Evolutionary conservation across 2,113 vertebrate genomes (phyloP), one percentile per base, ranked within the genome.

Genomic region (Lagopus muta): DNA sequence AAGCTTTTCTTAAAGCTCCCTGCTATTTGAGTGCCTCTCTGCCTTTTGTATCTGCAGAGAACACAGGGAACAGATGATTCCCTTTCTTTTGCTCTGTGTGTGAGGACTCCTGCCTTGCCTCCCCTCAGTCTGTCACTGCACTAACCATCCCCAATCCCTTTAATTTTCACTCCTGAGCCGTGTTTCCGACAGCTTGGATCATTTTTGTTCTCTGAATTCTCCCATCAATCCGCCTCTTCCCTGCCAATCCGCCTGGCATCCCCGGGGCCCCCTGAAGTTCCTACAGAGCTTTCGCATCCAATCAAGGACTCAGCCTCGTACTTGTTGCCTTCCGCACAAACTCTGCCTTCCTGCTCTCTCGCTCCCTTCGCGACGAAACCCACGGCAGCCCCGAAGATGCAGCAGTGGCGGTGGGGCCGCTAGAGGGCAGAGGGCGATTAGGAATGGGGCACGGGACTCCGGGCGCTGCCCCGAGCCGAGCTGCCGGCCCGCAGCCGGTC

Each of bases 401-500:
- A 58, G 55, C 32, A 5, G 10, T 20, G 55, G 32, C 18, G 27
- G 32, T 18, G 67, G 0, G 15, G 19, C 86, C 96, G 7, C 89
- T 92, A 97, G 96, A 55, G 82, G 96, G 95, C 95, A 88, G 30
- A 34, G 71, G 85, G 80, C 43, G 94, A 85, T 64, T 86, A 82
- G 92, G 67, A 95, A 97, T 87, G 40, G 52, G 69, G 70, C 4
- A 2, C 27, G 1, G 30, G 34, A 47, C 18, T 11, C 32, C 32
- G 55, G 55, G 61, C 73, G 24, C 5, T 3, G 69, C 71, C 9
- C 54, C 54, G 0, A 7, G 43, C 20, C 27, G 88, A 43, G 13
- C 4, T 4, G 22, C 21, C 5, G 52, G 13, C 30, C 47, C n/a
- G 52, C 28, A 30, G 15, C 52, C 52, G 27, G 27, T 19, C 16